Conservation (phyloP, 2,113 vertebrate species). For the Neogobius melanostomus region DNA sequence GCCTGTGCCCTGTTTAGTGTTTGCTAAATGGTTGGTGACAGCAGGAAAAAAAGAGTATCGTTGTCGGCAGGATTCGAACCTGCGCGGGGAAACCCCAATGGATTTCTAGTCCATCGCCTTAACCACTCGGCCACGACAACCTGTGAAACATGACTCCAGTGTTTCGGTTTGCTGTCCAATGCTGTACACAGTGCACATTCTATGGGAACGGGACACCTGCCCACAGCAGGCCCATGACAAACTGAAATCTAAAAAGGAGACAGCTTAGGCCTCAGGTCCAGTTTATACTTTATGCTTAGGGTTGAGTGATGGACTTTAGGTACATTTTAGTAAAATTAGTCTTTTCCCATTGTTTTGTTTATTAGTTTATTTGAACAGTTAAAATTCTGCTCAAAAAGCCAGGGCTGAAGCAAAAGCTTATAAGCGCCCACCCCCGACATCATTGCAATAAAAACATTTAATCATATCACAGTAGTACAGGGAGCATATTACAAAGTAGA, state of each 20-base stretch:
- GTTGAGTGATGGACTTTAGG: background rate
- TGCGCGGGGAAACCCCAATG: conserved; percentile 86
- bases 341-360: no score
- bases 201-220: conserved; percentile 37
- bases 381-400: no score
- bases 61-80: conserved; percentile 93
- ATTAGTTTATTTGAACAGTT: no score
- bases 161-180: background rate
- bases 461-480: no score
- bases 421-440: no score
- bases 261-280: background rate
- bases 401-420: no score
- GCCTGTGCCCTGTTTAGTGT: background rate
- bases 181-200: background rate
- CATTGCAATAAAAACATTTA: no score
- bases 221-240: conserved; percentile 3
- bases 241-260: background rate
- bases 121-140: conserved; percentile 38
- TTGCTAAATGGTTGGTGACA: fast-evolving
- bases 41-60: conserved; percentile 38
- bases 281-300: background rate
- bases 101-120: conserved; percentile 85
- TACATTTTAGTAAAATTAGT: no score
- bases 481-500: no score
- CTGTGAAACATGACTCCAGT: fast-evolving